Conservation (phyloP, 2,888 invertebrate genomes). For the Clitarchus hookeri region DNA sequence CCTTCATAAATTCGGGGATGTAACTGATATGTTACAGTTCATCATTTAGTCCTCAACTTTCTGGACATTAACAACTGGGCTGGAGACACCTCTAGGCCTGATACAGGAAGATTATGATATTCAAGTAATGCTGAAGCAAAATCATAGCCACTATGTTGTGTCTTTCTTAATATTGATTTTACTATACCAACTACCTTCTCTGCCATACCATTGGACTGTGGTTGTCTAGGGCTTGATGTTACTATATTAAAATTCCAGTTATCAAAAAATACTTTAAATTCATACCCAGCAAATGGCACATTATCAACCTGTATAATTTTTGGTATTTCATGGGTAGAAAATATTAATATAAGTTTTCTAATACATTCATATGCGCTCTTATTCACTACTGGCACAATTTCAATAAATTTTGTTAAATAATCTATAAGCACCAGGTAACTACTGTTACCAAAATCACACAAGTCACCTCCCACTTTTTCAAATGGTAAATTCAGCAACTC, state of each 20-base stretch:
- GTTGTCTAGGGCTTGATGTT: neutral
- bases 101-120: too few relatives aligned
- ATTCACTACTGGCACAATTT: neutral
- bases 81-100: too few relatives aligned
- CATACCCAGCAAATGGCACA: neutral
- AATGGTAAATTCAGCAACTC: neutral
- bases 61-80: too few relatives aligned
- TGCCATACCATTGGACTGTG: neutral
- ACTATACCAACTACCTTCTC: neutral
- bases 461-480: neutral
- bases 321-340: neutral
- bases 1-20: too few relatives aligned
- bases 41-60: too few relatives aligned
- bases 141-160: too few relatives aligned
- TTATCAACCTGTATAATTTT: neutral
- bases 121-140: too few relatives aligned
- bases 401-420: neutral
- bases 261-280: neutral
- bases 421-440: neutral
- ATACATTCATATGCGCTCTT: neutral
- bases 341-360: neutral
- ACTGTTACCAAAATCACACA: neutral
- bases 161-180: too few relatives aligned
- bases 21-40: too few relatives aligned
- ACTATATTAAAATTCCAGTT: too few relatives aligned